These are phyloP conservation scores for Aphrophora alni DNA, from an alignment of 2,888 invertebrate species.

Conservation along the genomic window DNA sequence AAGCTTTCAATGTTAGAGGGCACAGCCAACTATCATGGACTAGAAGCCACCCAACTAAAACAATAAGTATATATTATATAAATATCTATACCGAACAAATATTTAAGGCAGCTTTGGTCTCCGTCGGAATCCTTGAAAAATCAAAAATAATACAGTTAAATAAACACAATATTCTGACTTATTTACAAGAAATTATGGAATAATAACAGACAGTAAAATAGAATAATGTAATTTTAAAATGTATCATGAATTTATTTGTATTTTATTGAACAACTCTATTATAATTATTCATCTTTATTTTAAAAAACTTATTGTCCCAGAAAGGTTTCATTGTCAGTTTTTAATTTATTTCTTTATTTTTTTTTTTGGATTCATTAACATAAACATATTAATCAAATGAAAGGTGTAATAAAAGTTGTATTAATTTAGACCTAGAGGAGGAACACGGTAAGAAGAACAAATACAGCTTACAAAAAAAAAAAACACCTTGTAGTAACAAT, in stretches of 20 bases:
- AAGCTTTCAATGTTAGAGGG: slow-evolving; percentile 41
- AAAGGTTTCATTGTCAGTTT: no score
- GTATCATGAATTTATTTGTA: no score
- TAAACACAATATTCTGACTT: background rate
- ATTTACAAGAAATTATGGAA: background rate
- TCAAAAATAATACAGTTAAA: slow-evolving; percentile 45
- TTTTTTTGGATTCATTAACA: no score
- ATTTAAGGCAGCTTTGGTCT: slow-evolving; percentile 74
- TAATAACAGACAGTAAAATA: background rate
- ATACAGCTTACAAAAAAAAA: no score
- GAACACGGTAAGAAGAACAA: no score
- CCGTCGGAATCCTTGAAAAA: slow-evolving; percentile 58
- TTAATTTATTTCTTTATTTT: no score
- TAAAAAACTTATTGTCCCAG: background rate
- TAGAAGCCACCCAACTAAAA: slow-evolving; percentile 6
- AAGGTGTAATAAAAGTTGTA: no score
- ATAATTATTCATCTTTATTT: no score
- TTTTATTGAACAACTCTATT: no score
- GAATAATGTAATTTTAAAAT: background rate
- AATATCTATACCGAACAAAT: slow-evolving; percentile 71
- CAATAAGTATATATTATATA: slow-evolving; percentile 60
- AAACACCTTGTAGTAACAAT: no score
- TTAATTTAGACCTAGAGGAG: no score
- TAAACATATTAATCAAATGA: no score
- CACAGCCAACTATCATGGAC: slow-evolving; percentile 32